A percentile compares a stretch with the other conserved stretches of the same genome.
Evolutionary conservation across 2,888 invertebrate species (phyloP).

Genomic region (Chelonus formosanus): DNA sequence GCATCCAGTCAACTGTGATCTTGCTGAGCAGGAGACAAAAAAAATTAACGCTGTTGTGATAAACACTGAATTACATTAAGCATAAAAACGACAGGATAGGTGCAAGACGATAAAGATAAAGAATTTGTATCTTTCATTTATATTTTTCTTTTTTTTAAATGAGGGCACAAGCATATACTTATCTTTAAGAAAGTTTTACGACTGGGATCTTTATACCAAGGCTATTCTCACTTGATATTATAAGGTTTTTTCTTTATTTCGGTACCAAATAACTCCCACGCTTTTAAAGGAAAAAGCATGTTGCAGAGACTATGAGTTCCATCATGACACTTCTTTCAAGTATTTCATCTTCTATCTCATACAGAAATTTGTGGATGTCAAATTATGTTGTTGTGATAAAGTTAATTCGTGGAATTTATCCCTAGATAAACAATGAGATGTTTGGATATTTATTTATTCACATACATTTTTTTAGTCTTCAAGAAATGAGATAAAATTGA

Average conservation of each 20-base stretch:
- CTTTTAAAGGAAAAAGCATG: constrained; percentile 30
- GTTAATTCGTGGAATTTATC: too few relatives aligned
- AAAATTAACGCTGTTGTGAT: background rate
- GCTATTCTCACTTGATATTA: background rate
- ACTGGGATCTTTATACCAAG: constrained; percentile 10
- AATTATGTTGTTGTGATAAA: too few relatives aligned
- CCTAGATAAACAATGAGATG: too few relatives aligned
- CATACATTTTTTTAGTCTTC: too few relatives aligned
- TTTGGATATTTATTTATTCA: too few relatives aligned
- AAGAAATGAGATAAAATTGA: too few relatives aligned
- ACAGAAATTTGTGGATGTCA: too few relatives aligned
- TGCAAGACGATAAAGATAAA: constrained; percentile 24
- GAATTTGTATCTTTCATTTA: constrained; percentile 3
- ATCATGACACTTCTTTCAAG: background rate
- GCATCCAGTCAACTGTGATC: too few relatives aligned
- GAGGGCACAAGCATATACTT: constrained; percentile 19
- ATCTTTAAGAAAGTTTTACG: constrained; percentile 26
- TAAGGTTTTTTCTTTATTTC: constrained; percentile 4
- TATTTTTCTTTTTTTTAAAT: constrained; percentile 16
- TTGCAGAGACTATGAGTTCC: constrained; percentile 7
- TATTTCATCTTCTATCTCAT: too few relatives aligned
- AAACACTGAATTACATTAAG: constrained; percentile 28
- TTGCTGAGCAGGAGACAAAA: too few relatives aligned
- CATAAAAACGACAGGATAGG: constrained; percentile 30
- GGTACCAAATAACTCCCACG: constrained; percentile 29